phyloP scores from a whole-genome alignment of 2,113 vertebrate genomes.

The Lophotis ruficrista region DNA sequence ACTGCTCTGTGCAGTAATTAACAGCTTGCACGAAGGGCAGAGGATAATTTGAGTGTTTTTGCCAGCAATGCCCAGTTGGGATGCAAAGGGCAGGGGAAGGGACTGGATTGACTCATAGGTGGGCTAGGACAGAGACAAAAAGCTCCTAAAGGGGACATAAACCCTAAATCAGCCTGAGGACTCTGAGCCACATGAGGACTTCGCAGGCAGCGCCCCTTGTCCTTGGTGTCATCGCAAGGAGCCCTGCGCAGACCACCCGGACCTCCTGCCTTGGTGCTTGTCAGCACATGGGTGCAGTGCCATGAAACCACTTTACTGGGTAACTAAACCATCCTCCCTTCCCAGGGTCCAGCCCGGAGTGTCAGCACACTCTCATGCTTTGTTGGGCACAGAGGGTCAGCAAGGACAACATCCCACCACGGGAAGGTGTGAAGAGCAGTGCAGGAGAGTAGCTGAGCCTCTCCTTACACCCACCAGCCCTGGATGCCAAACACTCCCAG shows the following conservation, averaged over 20 bases:
- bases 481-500: not conserved
- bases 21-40: not conserved
- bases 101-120: not conserved
- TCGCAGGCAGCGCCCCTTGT: rapidly evolving
- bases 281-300: not conserved
- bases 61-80: rapidly evolving
- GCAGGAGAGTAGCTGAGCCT: not conserved
- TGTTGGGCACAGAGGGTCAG: rapidly evolving
- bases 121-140: not conserved
- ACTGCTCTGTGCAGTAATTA: not conserved
- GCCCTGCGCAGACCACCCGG: not conserved
- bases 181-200: not conserved
- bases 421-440: not conserved
- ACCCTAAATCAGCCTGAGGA: not conserved
- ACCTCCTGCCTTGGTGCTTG: not conserved
- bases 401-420: rapidly evolving
- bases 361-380: rapidly evolving
- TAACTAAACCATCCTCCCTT: not conserved
- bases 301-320: not conserved
- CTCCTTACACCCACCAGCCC: not conserved
- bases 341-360: rapidly evolving
- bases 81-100: not conserved
- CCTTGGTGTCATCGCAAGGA: not conserved
- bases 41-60: not conserved
- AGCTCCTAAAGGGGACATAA: not conserved